Evolutionary conservation across 92 coral and sea anemone species (phyloP), one percentile per base, ranked within the genome.

Genomic region (Heteractis magnifica): DNA sequence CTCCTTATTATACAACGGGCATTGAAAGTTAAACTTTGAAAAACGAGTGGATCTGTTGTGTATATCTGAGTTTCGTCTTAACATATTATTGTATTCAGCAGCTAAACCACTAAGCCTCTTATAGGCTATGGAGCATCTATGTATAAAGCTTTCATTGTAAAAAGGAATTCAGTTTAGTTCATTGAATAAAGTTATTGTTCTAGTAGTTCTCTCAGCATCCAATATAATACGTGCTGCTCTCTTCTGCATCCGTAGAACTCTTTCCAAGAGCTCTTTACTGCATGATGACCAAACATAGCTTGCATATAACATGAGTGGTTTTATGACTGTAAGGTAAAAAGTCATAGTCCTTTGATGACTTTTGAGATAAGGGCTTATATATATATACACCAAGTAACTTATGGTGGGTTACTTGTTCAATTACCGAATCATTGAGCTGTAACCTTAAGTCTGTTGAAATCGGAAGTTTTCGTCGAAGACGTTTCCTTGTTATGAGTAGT

Each of bases 401-500:
- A 18, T 73, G 85, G 15, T 77, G 19, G 52, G 51, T n/a, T 26
- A 86, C 89, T 58, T 72, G 59, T 15, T 15, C 56, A 50, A 80
- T 65, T 8, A 6, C 50, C 4, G 19, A 10, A 65, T 41, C 41
- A 0, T 80, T 51, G 12, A 65, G n/a, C 5, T 18, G 9, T 51
- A 84, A 34, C 41, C 56, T 56, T 50, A 89, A 76, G 15, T 8
- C 81, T 49, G 75, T 52, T n/a, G 19, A 65, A n/a, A 26, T 56
- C 49, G 70, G 64, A 71, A 72, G 86, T 34, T 71, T 79, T 55
- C 76, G 52, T 23, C 26, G 26, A 26, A 86, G 50, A 19, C 90
- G 68, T 82, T 90, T 90, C 26, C 92, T 90, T 14, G 75, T 56
- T 18, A 86, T 78, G 7, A 86, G 60, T 8, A 86, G 49, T 26